A percentile compares a stretch with the other conserved stretches of the same genome.
phyloP scores from a whole-genome alignment of 1,140 invertebrate genomes.

The Ceratitis capitata region DNA sequence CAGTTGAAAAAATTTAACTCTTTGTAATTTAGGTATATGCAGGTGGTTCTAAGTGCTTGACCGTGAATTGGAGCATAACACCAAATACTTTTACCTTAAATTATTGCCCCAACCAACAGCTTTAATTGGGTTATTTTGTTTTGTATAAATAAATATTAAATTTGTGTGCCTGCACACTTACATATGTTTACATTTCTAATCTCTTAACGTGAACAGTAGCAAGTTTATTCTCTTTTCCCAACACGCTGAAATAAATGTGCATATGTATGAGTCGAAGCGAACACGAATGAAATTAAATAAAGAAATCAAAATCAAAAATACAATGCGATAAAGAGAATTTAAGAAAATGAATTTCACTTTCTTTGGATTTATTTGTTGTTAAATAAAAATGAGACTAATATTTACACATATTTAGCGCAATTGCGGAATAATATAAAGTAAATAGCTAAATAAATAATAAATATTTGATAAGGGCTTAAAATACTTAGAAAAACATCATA shows the following conservation, averaged over 20 bases:
- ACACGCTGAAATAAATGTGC: not conserved
- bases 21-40: too few relatives aligned
- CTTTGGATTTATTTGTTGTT: not conserved
- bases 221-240: not conserved
- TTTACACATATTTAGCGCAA: constrained; percentile 6
- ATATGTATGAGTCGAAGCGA: not conserved
- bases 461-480: not conserved
- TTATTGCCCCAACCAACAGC: not conserved
- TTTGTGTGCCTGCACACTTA: not conserved
- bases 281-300: not conserved
- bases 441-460: constrained; percentile 11
- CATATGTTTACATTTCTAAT: constrained; percentile 21
- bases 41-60: too few relatives aligned
- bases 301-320: not conserved
- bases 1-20: too few relatives aligned
- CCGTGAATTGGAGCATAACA: too few relatives aligned
- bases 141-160: not conserved
- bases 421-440: not conserved
- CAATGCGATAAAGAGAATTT: not conserved
- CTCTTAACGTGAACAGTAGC: not conserved
- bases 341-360: not conserved
- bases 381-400: not conserved
- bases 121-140: not conserved
- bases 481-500: not conserved
- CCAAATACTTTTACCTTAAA: too few relatives aligned